Percentiles rank a stretch among this genome's conserved stretches.
Conservation (phyloP, 2,113 vertebrate genomes). For the Microtus richardsoni region DNA sequence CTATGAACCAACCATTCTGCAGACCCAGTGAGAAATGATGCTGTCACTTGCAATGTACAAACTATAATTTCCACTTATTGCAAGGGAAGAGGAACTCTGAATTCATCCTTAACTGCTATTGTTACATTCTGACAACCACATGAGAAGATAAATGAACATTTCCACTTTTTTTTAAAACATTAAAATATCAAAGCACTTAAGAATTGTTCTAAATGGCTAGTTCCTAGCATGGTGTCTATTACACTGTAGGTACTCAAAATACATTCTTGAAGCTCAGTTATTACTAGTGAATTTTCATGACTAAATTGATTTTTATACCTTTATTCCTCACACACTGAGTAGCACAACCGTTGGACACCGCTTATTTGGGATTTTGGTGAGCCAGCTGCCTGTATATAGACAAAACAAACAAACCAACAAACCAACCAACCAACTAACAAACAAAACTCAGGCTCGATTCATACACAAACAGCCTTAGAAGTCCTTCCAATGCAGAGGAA, state of each 20-base stretch:
- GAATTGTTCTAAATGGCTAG: constrained; percentile 66
- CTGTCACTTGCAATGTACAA: constrained; percentile 65
- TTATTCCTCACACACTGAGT: constrained; percentile 30
- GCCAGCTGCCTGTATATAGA: constrained; percentile 49
- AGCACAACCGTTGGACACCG: background rate
- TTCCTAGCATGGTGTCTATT: constrained; percentile 44
- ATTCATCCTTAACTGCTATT: constrained; percentile 69
- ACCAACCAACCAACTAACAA: too few species aligned
- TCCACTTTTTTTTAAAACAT: constrained; percentile 45
- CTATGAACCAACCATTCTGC: constrained; percentile 55
- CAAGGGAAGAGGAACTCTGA: constrained; percentile 40
- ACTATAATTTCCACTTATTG: constrained; percentile 68
- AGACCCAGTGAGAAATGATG: constrained; percentile 66
- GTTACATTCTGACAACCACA: constrained; percentile 66
- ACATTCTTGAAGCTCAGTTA: constrained; percentile 31
- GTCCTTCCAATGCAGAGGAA: constrained; percentile 57
- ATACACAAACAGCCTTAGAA: background rate
- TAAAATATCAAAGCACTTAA: constrained; percentile 69
- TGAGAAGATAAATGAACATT: constrained; percentile 68
- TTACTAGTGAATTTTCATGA: constrained; percentile 27
- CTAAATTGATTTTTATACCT: background rate
- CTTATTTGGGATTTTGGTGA: constrained; percentile 65
- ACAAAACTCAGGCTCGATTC: constrained; percentile 29
- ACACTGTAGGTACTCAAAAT: constrained; percentile 53
- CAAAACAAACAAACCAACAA: background rate